Evolutionary conservation across 2,797 vertebrate genomes (phyloP), one percentile per base, ranked within the genome.

Genomic region (Gouania willdenowi): DNA sequence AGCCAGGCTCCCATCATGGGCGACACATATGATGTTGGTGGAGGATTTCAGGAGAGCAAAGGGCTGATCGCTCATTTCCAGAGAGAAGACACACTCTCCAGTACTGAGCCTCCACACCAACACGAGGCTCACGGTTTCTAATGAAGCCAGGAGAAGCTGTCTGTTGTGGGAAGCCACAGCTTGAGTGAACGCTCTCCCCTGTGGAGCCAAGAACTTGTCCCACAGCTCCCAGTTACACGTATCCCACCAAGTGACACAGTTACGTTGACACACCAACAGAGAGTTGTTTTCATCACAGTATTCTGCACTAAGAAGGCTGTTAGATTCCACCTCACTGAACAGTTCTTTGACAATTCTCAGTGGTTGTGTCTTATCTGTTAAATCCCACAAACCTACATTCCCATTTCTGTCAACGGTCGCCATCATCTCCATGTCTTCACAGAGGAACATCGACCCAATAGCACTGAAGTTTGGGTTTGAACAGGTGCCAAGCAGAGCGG

Each of bases 11-110:
- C 84, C 81, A 2, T 65, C 49, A 1, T 3, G 25, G 37, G 62
- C 34, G n/a, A 89, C 57, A 5, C 75, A 84, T 29, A 83, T 32
- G 1, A 90, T 22, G 5, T 68, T 50, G 6, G 70, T 64, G 26
- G 64, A 26, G 2, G 32, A 58, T 67, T 75, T 88, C 26, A 87
- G 34, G 30, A 91, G 73, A 1, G 43, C 36, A 1, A 44, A 33
- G 7, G 80, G 56, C 27, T 33, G 45, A 6, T 20, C 35, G 39
- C 47, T 53, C 5, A 44, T 52, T 30, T 82, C 66, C 25, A 92
- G 72, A 14, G 77, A 83, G 18, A 90, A 73, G 28, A 92, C 64
- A 38, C 90, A 91, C 17, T 88, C 76, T 5, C 90, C 90, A 1
- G 78, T 84, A 46, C 41, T 40, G 24, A 83, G 42, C 23, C 60